Percentiles rank a stretch among this genome's conserved stretches.
Evolutionary conservation across 1,140 invertebrate species (phyloP).

Genomic region (Atta colombica): DNA sequence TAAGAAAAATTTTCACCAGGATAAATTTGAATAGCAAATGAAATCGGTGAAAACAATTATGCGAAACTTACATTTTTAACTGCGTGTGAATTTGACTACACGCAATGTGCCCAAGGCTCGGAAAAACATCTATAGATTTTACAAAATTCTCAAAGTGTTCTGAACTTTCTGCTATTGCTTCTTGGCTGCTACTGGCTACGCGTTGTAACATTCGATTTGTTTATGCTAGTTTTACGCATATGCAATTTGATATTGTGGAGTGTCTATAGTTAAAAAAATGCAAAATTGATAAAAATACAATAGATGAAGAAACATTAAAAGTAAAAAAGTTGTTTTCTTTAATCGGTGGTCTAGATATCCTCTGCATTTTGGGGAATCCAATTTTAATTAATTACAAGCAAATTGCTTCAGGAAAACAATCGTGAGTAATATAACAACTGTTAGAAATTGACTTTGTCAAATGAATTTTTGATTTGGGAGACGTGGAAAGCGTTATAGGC

Average conservation of each 20-base stretch:
- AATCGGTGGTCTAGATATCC: background rate
- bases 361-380: background rate
- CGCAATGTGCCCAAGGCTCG: background rate
- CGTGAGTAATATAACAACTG: background rate
- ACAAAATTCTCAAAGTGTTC: slow-evolving; percentile 6
- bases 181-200: slow-evolving; percentile 8
- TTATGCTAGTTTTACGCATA: slow-evolving; percentile 23
- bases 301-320: background rate
- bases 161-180: slow-evolving; percentile 44
- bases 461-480: slow-evolving; percentile 3
- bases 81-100: background rate
- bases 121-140: slow-evolving; percentile 31
- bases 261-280: background rate
- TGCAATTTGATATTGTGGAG: background rate
- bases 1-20: too few relatives aligned
- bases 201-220: background rate
- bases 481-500: slow-evolving; percentile 13
- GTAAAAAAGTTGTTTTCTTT: background rate
- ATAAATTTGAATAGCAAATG: background rate
- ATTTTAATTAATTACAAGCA: slow-evolving; percentile 6
- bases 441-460: background rate
- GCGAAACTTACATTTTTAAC: slow-evolving; percentile 18
- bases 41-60: background rate
- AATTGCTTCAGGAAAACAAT: background rate
- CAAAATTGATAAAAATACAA: background rate